These are phyloP conservation scores for Drosophila nigritarsus DNA, from an alignment of 2,888 invertebrate genomes.

Conservation along the genomic window DNA sequence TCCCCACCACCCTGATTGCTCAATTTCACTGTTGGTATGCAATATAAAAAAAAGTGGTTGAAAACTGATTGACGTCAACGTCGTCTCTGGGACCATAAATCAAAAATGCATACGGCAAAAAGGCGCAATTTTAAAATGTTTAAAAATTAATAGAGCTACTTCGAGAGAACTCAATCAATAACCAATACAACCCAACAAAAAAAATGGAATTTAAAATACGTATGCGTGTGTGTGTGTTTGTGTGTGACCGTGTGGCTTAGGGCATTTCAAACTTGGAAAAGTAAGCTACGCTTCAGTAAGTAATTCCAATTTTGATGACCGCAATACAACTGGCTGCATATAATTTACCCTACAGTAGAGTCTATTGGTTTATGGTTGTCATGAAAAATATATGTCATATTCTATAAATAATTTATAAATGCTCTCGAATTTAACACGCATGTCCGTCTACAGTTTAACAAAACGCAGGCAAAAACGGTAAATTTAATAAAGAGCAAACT, in stretches of 20 bases:
- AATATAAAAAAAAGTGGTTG: constrained; percentile 16
- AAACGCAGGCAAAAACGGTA: neutral
- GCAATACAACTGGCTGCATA: neutral
- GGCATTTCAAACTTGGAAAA: constrained; percentile 13
- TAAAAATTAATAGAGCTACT: constrained; percentile 65
- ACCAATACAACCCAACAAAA: constrained; percentile 28
- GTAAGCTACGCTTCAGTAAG: constrained; percentile 28
- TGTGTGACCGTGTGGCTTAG: neutral
- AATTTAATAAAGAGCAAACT: constrained; percentile 1
- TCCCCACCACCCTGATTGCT: constrained; percentile 40
- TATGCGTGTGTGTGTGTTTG: neutral
- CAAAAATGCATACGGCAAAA: constrained; percentile 69
- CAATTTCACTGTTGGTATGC: constrained; percentile 39
- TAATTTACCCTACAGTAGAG: neutral
- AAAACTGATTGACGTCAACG: constrained; percentile 64
- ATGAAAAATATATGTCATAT: neutral
- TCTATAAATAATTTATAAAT: neutral
- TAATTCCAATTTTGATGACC: constrained; percentile 42
- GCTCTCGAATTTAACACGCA: neutral
- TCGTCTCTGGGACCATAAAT: constrained; percentile 58
- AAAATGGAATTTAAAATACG: constrained; percentile 7
- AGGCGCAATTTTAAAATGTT: constrained; percentile 63
- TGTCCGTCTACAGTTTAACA: neutral
- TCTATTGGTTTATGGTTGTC: neutral
- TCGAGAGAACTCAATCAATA: constrained; percentile 61